phyloP scores from a whole-genome alignment of 2,888 invertebrate species.

The Enchytraeus crypticus region DNA sequence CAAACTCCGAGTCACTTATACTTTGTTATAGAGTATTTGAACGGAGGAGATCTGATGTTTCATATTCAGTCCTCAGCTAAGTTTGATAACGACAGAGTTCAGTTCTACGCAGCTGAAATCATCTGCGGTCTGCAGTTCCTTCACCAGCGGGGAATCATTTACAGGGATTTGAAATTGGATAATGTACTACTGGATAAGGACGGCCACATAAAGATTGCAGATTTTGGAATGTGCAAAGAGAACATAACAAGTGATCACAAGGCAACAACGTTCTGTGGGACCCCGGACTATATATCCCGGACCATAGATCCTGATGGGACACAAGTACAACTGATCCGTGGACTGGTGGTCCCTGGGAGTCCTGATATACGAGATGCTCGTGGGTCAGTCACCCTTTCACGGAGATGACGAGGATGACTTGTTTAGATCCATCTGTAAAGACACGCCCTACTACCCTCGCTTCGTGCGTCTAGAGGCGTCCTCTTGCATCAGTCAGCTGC shows the following conservation, averaged over 20 bases:
- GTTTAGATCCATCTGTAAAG: constrained; percentile 97
- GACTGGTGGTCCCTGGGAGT: constrained; percentile 99
- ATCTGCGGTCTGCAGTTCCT: constrained; percentile 90
- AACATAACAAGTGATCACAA: constrained; percentile 90
- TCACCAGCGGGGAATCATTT: constrained; percentile 91
- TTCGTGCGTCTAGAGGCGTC: constrained; percentile 75
- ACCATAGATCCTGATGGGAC: constrained; percentile 89
- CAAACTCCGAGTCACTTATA: constrained; percentile 97
- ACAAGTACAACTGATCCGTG: constrained; percentile 91
- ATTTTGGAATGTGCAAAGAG: constrained; percentile 99
- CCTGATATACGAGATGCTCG: constrained; percentile 93
- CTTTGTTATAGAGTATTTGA: constrained; percentile 99
- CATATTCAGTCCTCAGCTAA: constrained; percentile 86
- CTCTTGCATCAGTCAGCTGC: constrained; percentile 55
- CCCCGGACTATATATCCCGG: constrained; percentile 97
- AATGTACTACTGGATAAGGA: constrained; percentile 91
- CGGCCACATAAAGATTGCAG: constrained; percentile 94
- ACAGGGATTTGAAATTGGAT: constrained; percentile 96
- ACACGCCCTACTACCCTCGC: constrained; percentile 89
- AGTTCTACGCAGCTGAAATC: constrained; percentile 95
- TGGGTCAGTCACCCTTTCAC: constrained; percentile 96
- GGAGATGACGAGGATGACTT: constrained; percentile 97
- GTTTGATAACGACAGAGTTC: constrained; percentile 71
- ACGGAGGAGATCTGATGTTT: constrained; percentile 98
- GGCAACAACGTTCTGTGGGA: constrained; percentile 89